These are phyloP conservation scores for Symphodus melops DNA, from an alignment of 2,113 vertebrate genomes.

Conservation along the genomic window DNA sequence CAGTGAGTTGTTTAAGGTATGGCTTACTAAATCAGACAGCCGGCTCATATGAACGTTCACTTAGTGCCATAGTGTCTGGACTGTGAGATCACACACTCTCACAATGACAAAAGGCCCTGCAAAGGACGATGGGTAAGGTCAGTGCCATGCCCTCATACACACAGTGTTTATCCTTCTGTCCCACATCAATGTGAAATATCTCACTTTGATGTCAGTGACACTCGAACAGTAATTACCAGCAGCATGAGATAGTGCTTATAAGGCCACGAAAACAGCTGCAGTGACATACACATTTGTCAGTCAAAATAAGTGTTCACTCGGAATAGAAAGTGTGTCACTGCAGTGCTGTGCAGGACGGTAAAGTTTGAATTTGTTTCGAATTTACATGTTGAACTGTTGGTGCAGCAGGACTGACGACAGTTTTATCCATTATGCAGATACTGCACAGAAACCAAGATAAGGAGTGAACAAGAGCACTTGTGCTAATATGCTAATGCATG, in stretches of 20 bases:
- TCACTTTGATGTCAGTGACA: slow-evolving; percentile 25
- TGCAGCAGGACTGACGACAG: neutral
- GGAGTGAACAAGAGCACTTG: neutral
- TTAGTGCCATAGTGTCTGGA: slow-evolving; percentile 22
- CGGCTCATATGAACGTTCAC: slow-evolving; percentile 16
- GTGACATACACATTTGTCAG: slow-evolving; percentile 15
- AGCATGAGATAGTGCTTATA: slow-evolving; percentile 25
- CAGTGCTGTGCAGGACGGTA: neutral
- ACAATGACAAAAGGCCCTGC: slow-evolving; percentile 5
- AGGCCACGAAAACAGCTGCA: slow-evolving; percentile 17
- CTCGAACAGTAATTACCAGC: slow-evolving; percentile 34
- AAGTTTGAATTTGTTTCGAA: slow-evolving; percentile 55
- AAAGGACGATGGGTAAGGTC: slow-evolving; percentile 27
- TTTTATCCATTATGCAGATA: slow-evolving; percentile 29
- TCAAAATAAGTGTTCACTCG: neutral
- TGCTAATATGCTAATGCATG: slow-evolving; percentile 4
- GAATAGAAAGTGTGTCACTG: slow-evolving; percentile 9
- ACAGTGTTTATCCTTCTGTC: slow-evolving; percentile 18
- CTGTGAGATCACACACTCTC: slow-evolving; percentile 20
- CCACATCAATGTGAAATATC: slow-evolving; percentile 43
- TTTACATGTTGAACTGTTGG: slow-evolving; percentile 52
- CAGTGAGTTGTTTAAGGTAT: neutral
- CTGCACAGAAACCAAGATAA: neutral
- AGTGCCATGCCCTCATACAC: slow-evolving; percentile 5
- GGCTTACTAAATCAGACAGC: slow-evolving; percentile 38